Conservation (phyloP, 2,113 vertebrate species). For the Antechinus stuartii region DNA sequence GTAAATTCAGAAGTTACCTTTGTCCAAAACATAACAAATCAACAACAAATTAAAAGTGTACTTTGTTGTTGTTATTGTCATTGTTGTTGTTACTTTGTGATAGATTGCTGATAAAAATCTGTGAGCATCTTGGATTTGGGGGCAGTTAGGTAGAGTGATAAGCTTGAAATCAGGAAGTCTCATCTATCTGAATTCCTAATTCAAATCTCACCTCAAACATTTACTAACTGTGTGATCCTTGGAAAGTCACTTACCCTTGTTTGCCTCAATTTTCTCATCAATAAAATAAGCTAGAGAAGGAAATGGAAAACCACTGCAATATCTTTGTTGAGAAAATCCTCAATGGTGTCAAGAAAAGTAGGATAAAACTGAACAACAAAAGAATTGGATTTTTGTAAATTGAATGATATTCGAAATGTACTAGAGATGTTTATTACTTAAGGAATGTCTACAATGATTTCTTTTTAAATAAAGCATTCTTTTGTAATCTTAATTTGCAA, state of each 20-base stretch:
- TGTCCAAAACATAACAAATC: not conserved
- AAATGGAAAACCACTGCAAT: not conserved
- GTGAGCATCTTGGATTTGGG: not conserved
- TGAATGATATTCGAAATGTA: conserved; percentile 31
- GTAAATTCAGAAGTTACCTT: not conserved
- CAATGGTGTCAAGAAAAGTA: not conserved
- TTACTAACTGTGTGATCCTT: not conserved
- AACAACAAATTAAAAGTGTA: not conserved
- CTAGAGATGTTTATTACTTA: conserved; percentile 32
- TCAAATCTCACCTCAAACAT: not conserved
- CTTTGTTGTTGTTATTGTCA: not conserved
- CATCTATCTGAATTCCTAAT: not conserved
- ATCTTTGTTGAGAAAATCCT: not conserved
- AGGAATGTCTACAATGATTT: not conserved
- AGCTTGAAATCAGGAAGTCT: not conserved
- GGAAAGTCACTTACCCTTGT: not conserved
- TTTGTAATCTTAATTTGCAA: conserved; percentile 34
- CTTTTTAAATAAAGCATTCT: conserved; percentile 48
- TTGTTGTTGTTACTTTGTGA: not conserved
- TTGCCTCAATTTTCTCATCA: not conserved
- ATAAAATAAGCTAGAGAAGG: not conserved
- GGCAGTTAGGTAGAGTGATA: not conserved
- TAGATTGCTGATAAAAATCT: conserved; percentile 24
- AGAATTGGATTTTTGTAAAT: conserved; percentile 26
- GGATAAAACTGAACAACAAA: not conserved